Evolutionary conservation across 2,797 vertebrate species (phyloP), one percentile per base, ranked within the genome.

Genomic region (Falco berigora): DNA sequence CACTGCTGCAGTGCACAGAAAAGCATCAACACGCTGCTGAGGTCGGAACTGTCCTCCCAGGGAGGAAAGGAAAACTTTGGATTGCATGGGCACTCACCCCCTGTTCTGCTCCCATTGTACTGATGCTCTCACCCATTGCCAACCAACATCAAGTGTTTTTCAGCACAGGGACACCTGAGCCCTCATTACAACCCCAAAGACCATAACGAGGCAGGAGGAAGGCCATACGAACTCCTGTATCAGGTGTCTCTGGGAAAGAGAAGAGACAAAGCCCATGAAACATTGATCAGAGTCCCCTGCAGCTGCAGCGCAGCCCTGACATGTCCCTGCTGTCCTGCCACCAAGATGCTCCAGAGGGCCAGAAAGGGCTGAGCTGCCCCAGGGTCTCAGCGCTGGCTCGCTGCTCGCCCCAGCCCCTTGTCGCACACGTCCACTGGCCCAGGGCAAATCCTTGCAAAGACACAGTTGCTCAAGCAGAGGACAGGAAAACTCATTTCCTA

Each of bases 111-210:
- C 67, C 85, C 75, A 59, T 71, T 88, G 92, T 90, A 11, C 28
- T 0, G 5, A 38, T 21, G 68, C 66, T 58, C 61, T 77, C 90
- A 80, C 14, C 83, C 80, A 5, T 19, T 62, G 81, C 85, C 49
- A 76, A 42, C 59, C 62, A 74, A 79, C 76, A 67, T 47, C 10
- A 0, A 61, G 77, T 18, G n/a, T 78, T 66, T 94, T 94, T 89
- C 95, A 94, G 44, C 50, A 52, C 40, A 1, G 2, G 2, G 79
- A 95, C 87, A 98, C 69, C 68, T 0, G 86, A 98, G 89, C 93
- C 96, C 88, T 98, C 97, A 97, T 98, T 98, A 98, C 98, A 98
- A 94, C 75, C 81, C 83, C 0, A 2, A 32, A 62, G 79, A 55
- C 68, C 2, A 55, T 97, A 97, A 96, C 91, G 4, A 96, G 95